These are phyloP conservation scores for Mastigias papua DNA, from an alignment of 30 jellyfish, hydroid and myxozoan species.

Conservation along the genomic window DNA sequence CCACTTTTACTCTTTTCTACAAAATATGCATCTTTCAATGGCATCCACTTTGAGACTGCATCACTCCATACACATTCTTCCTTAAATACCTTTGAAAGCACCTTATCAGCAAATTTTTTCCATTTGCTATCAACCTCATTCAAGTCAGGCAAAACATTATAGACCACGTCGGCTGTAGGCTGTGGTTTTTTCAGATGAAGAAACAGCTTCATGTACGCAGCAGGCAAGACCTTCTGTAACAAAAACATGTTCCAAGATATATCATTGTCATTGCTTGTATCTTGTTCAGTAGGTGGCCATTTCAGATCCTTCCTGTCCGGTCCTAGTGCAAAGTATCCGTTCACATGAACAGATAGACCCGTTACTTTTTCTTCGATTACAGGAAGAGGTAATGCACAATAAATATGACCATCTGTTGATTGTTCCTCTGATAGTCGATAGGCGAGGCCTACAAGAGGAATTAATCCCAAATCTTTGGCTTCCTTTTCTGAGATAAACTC, in stretches of 20 bases:
- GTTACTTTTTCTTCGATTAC: constrained; percentile 19
- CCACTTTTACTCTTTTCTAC: background rate
- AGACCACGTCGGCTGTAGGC: background rate
- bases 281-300: constrained; percentile 41
- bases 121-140: constrained; percentile 39
- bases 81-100: background rate
- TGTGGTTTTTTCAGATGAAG: background rate
- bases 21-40: background rate
- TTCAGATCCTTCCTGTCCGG: constrained; percentile 73
- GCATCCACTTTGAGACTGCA: constrained; percentile 47
- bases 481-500: background rate
- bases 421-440: background rate
- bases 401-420: constrained; percentile 49
- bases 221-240: constrained; percentile 29
- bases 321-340: constrained; percentile 76
- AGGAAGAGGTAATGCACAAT: constrained; percentile 66
- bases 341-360: constrained; percentile 61
- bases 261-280: constrained; percentile 27
- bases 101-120: constrained; percentile 24
- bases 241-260: constrained; percentile 57
- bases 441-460: constrained; percentile 72
- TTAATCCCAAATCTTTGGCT: constrained; percentile 22
- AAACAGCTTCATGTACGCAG: constrained; percentile 29
- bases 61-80: constrained; percentile 41
- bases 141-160: constrained; percentile 41